Percentiles rank a stretch among this genome's conserved stretches.
Evolutionary conservation across 2,797 vertebrate species (phyloP).

Genomic region (Cuniculus paca): DNA sequence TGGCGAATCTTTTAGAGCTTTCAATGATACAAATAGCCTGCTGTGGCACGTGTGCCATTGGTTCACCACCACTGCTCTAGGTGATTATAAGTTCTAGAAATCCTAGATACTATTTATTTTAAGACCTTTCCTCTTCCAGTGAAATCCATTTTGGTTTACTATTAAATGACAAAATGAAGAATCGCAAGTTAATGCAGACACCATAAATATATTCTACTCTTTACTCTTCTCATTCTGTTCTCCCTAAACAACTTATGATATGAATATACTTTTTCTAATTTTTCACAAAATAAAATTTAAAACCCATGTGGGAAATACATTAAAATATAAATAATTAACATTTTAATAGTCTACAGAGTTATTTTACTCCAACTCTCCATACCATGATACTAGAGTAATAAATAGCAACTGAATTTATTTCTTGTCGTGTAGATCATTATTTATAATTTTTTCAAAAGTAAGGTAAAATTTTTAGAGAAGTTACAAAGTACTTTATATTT

Average conservation of each 20-base stretch:
- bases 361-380: background rate
- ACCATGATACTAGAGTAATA: background rate
- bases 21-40: background rate
- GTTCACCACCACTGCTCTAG: background rate
- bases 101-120: background rate
- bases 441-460: constrained; percentile 30
- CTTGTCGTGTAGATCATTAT: background rate
- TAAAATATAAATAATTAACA: background rate
- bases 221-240: background rate
- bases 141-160: background rate
- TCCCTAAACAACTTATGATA: background rate
- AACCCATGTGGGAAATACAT: background rate
- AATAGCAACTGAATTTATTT: background rate
- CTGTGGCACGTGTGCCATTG: background rate
- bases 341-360: background rate
- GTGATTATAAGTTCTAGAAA: background rate
- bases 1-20: background rate
- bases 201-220: background rate
- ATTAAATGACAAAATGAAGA: constrained; percentile 16
- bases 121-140: background rate
- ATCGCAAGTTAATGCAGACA: background rate
- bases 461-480: background rate
- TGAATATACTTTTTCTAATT: background rate
- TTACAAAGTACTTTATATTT: background rate
- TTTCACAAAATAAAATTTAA: constrained; percentile 32